Base-by-base conservation (phyloP, 2,113 vertebrate genomes). In the Amblyopsis rosae region DNA sequence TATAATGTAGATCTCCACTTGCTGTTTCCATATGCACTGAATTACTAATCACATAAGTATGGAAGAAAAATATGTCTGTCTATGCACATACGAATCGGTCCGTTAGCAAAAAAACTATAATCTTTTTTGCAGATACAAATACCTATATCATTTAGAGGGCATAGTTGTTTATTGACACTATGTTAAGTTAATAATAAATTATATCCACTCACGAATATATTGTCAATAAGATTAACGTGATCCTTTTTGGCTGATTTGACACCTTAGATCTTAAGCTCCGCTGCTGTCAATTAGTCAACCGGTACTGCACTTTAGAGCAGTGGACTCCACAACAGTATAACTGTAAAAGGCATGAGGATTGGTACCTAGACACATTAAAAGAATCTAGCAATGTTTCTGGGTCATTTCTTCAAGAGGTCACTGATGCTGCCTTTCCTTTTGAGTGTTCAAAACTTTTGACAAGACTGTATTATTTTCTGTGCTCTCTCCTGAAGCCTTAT, bases 301-400 rank as follows among this genome's bases (percentile, higher is more conserved):
- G 58, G 66, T 69, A 77, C 77, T 49, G n/a, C n/a, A 17, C 15
- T 82, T 68, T 48, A 45, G 32, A 19, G 78, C 33, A 63, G 67
- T 54, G 9, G 66, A 66, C 46, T 76, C 67, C 54, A 62, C 55
- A 73, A 74, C 73, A 60, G 60, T 35, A 72, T 81, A 59, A 73
- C 65, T 79, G 56, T 69, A 26, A 86, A 77, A 72, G 58, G 68
- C 56, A 80, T 79, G 79, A 65, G 58, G 73, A 55, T 75, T 77
- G 77, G 59, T 75, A 57, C 33, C 51, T 62, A 59, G 17, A 54
- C 60, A 16, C 6, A 7, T 79, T 67, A 80, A 54, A 61, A 60
- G 61, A 61, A 59, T 46, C 7, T 51, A 55, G 46, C 70, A 45
- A 70, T 72, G 75, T 83, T 73, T 85, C 55, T 78, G 65, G 32